Percentiles rank a stretch among this genome's conserved stretches.
Evolutionary conservation across 2,888 invertebrate genomes (phyloP).

Genomic region (Nephrotoma guestfalica): DNA sequence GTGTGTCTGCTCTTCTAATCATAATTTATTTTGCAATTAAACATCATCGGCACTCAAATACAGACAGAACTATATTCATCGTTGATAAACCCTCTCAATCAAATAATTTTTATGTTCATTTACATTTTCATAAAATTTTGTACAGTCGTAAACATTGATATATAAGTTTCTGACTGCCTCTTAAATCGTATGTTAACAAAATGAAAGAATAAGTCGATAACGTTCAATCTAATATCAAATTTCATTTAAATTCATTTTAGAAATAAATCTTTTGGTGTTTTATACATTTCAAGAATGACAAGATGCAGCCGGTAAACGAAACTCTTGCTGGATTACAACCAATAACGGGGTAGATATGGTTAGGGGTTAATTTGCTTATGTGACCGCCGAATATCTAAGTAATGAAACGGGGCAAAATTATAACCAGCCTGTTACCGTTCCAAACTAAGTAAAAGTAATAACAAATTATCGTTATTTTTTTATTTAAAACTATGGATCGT

Average conservation of each 20-base stretch:
- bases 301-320: no score
- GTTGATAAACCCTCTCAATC: background rate
- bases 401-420: no score
- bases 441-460: no score
- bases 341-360: no score
- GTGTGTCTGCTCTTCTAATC: background rate
- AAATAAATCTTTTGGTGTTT: background rate
- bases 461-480: no score
- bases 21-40: background rate
- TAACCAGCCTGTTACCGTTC: no score
- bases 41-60: background rate
- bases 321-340: no score
- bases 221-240: background rate
- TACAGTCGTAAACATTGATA: background rate
- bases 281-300: background rate
- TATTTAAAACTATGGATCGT: no score
- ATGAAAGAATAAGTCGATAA: background rate
- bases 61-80: background rate
- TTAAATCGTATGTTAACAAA: background rate
- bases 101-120: background rate
- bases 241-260: background rate
- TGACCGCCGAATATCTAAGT: no score
- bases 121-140: background rate
- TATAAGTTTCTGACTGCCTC: background rate
- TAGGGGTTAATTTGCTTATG: no score